Evolutionary conservation across 2,113 vertebrate species (phyloP), one percentile per base, ranked within the genome.

Genomic region (Datnioides undecimradiatus): DNA sequence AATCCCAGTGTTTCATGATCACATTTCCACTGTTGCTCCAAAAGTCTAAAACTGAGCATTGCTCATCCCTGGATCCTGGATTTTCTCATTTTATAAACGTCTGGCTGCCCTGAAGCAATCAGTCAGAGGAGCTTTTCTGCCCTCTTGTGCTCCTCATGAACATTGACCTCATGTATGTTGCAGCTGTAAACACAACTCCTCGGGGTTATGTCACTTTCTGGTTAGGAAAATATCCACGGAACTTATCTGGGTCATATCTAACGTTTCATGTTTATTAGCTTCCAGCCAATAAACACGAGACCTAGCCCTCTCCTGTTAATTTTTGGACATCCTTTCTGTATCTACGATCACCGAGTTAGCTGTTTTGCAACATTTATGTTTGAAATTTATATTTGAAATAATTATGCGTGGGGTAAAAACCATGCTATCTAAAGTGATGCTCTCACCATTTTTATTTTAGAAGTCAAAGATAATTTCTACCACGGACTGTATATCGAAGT

Each of bases 1-100:
- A 82, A 51, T 75, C 29, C 23, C 43, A 43, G 38, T 45, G 34
- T 65, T 85, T 77, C 48, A 82, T 45, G 58, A 76, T 46, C 62
- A 73, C 76, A 68, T 67, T 19, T 65, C 13, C 65, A n/a, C 29
- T 27, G 34, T 40, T 45, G 38, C 63, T 76, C 29, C 58, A 65
- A 34, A 46, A 58, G 23, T 75, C 11, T 25, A 54, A 84, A 55
- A 54, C 31, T 3, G 8, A 33, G 45, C 31, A 55, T 71, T 17
- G 60, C 36, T 27, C 10, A 2, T 14, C 70, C 51, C 57, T 45
- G 6, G 23, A 48, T 65, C 27, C 2, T 17, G 21, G 34, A 23
- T 78, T 69, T 73, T 71, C 51, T 58, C 23, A 57, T 68, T 10
- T 86, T 51, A 48, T 19, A 60, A 31, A 82, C 6, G 60, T 64